These are phyloP conservation scores for Callinectes sapidus DNA, from an alignment of 2,888 invertebrate species.

Conservation along the genomic window DNA sequence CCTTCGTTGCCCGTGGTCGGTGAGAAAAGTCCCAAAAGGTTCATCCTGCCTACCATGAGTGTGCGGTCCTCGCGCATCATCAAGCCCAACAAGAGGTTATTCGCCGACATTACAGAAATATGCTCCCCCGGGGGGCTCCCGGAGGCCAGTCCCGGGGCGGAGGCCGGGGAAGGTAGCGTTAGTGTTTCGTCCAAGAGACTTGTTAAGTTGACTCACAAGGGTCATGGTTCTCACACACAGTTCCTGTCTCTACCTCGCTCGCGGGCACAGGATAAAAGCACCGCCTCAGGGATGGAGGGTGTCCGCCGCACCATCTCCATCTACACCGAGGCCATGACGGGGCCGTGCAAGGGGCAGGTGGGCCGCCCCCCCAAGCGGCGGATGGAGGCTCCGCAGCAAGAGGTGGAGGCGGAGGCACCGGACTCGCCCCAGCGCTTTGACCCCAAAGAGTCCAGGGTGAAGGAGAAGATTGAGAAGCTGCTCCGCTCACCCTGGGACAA, in stretches of 20 bases:
- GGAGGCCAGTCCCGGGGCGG: background rate
- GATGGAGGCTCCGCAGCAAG: constrained; percentile 49
- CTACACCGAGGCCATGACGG: constrained; percentile 69
- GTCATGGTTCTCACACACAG: constrained; percentile 57
- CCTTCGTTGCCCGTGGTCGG: constrained; percentile 57
- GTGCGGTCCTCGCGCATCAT: constrained; percentile 70
- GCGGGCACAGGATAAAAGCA: constrained; percentile 45
- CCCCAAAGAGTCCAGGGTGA: constrained; percentile 66
- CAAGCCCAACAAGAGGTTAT: constrained; percentile 70
- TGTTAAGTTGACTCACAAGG: constrained; percentile 54
- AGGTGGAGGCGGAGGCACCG: constrained; percentile 49
- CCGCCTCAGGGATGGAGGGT: constrained; percentile 41
- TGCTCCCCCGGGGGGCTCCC: constrained; percentile 53
- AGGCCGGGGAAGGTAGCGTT: constrained; percentile 48
- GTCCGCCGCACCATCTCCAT: constrained; percentile 65
- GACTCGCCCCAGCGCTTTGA: constrained; percentile 59
- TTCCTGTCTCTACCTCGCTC: constrained; percentile 66
- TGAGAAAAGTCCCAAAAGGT: constrained; percentile 68
- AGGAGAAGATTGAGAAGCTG: constrained; percentile 72
- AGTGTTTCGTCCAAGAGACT: constrained; percentile 58
- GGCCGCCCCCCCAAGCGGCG: constrained; percentile 67
- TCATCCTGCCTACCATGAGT: constrained; percentile 69
- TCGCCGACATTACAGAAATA: constrained; percentile 69
- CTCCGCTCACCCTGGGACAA: constrained; percentile 72
- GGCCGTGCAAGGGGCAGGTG: constrained; percentile 65